phyloP scores from a whole-genome alignment of 2,888 invertebrate species.

The Spilosoma lubricipeda region DNA sequence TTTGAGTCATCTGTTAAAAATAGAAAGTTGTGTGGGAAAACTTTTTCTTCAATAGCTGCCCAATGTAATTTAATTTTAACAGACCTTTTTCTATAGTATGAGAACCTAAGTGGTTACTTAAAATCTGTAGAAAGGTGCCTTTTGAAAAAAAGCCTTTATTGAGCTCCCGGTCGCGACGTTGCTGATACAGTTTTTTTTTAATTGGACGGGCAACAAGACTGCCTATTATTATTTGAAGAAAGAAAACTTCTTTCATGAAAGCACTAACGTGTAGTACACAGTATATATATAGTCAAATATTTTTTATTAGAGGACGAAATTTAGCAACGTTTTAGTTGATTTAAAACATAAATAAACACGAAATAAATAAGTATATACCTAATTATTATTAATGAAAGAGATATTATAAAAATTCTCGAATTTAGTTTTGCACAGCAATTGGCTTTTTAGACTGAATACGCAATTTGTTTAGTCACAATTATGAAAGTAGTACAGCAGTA shows the following conservation, averaged over 20 bases:
- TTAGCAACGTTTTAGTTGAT: too few species aligned
- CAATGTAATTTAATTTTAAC: not conserved
- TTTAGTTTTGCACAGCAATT: too few species aligned
- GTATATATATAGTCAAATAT: not conserved
- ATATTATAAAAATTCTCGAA: too few species aligned
- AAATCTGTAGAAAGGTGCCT: not conserved
- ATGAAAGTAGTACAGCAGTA: too few species aligned
- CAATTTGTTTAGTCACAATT: too few species aligned
- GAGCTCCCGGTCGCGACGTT: not conserved
- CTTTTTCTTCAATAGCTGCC: not conserved
- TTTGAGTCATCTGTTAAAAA: conserved; percentile 33
- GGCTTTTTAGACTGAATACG: too few species aligned
- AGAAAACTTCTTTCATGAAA: not conserved
- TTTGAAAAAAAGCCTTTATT: not conserved
- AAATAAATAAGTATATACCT: too few species aligned
- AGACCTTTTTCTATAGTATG: not conserved
- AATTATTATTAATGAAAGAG: too few species aligned
- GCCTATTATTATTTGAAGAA: not conserved
- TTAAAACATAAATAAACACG: too few species aligned
- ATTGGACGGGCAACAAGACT: not conserved
- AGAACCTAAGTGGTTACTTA: not conserved
- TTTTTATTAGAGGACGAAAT: not conserved
- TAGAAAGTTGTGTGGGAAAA: conserved; percentile 62
- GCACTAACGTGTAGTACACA: not conserved
- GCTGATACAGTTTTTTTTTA: not conserved